These are phyloP conservation scores for Lamellibrachia satsuma DNA, from an alignment of 2,888 invertebrate species.

Conservation along the genomic window DNA sequence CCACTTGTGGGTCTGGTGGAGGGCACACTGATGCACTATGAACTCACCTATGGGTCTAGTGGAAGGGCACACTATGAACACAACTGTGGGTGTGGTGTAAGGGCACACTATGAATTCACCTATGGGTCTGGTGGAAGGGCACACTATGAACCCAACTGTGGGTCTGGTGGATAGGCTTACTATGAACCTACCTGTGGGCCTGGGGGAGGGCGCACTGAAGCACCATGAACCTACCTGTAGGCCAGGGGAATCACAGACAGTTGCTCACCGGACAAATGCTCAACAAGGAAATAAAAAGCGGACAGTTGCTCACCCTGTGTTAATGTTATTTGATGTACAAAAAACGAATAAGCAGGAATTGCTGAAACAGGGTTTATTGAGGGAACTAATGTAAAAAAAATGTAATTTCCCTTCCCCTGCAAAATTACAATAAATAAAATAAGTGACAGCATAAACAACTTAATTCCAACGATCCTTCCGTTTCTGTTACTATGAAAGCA, in stretches of 20 bases:
- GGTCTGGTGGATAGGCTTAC: conserved; percentile 70
- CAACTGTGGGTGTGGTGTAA: conserved; percentile 72
- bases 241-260: conserved; percentile 56
- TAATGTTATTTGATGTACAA: too few species aligned
- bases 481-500: too few species aligned
- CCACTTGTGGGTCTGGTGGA: conserved; percentile 54
- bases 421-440: too few species aligned
- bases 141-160: conserved; percentile 82
- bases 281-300: too few species aligned
- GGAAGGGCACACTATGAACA: conserved; percentile 83
- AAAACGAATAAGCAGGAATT: too few species aligned
- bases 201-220: conserved; percentile 77
- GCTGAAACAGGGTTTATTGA: too few species aligned
- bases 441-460: too few species aligned
- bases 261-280: too few species aligned
- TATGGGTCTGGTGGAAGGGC: conserved; percentile 69
- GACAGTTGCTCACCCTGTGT: too few species aligned
- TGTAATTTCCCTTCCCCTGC: too few species aligned
- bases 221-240: conserved; percentile 83
- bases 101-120: conserved; percentile 78
- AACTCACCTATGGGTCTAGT: conserved; percentile 69
- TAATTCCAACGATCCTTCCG: too few species aligned
- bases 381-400: too few species aligned
- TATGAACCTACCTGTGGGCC: conserved; percentile 45
- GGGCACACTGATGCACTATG: conserved; percentile 83